Base-by-base conservation (phyloP, 2,797 vertebrate genomes). In the Chromis chromis region DNA sequence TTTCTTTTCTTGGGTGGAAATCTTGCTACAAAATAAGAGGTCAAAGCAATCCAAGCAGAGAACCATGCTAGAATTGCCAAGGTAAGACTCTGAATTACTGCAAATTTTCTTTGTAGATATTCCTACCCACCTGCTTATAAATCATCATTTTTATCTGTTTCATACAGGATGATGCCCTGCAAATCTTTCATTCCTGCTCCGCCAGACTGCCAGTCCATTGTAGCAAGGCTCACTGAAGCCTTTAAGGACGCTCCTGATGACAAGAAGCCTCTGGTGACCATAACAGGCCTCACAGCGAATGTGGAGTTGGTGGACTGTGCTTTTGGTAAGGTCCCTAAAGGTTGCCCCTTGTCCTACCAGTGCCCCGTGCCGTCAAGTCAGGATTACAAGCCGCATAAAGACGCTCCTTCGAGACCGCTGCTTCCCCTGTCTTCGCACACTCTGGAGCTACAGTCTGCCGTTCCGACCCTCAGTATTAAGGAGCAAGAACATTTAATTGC, bases 31-130 rank as follows among this genome's bases (percentile, higher is more conserved):
- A 61, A 61, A 71, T 19, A 19, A 71, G 64, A 75, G 27, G 24
- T 16, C n/a, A 27, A 44, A 49, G 42, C 1, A 0, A 0, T 2
- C 39, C 16, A 36, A 39, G 27, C 88, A 92, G 74, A 92, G 84
- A 78, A 89, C 84, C 40, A 59, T 88, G 61, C 64, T 90, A 0
- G 66, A 85, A 57, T 48, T 86, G n/a, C 84, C 84, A 56, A 75
- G 84, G 88, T 89, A 82, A 76, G 17, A 48, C 57, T 48, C 6
- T 16, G 13, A 65, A 62, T 63, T 10, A 3, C 1, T 10, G 42
- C 19, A 19, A 4, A 0, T 33, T 2, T 49, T 59, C 13, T 36
- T 25, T 39, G 5, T 46, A 22, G 0, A 4, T 16, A 33, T 9
- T 54, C 16, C 5, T 49, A 12, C 44, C 14, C 1, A 0, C 49